Evolutionary conservation across 2,797 vertebrate genomes (phyloP).

Genomic region (Dallia pectoralis): DNA sequence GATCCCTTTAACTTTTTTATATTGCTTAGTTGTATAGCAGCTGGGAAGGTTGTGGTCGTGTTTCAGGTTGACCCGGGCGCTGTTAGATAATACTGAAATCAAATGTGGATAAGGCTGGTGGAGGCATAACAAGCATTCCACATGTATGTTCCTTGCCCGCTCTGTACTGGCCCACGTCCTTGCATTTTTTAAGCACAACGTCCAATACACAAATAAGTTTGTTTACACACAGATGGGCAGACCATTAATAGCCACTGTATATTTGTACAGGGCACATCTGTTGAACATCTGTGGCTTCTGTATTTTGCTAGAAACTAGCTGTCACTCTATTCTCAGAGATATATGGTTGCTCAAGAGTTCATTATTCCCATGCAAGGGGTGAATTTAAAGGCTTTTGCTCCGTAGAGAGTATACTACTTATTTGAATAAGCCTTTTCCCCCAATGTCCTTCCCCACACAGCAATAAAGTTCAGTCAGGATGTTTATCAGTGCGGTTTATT

Average conservation of each 20-base stretch:
- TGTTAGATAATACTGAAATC: conserved; percentile 8
- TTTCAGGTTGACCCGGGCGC: neutral
- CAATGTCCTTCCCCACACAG: conserved; percentile 17
- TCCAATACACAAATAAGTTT: conserved; percentile 27
- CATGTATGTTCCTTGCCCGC: conserved; percentile 20
- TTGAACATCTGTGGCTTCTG: conserved; percentile 23
- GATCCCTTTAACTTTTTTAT: too few species aligned
- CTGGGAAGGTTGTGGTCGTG: neutral
- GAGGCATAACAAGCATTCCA: neutral
- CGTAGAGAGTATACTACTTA: conserved; percentile 29
- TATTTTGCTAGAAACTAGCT: conserved; percentile 24
- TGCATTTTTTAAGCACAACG: conserved; percentile 24
- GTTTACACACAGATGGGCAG: conserved; percentile 26
- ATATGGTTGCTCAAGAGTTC: conserved; percentile 29
- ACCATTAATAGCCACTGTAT: conserved; percentile 34
- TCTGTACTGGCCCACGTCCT: conserved; percentile 28
- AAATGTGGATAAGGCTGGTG: neutral
- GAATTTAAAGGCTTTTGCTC: conserved; percentile 33
- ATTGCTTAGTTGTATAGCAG: conserved; percentile 19
- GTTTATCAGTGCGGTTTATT: conserved; percentile 22
- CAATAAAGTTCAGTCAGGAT: conserved; percentile 16
- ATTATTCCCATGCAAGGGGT: conserved; percentile 18
- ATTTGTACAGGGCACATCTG: conserved; percentile 28
- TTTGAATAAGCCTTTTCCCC: conserved; percentile 28
- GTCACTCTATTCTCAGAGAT: conserved; percentile 40